Conservation (phyloP, 2,797 vertebrate genomes). For the Sebastes flavidus region DNA sequence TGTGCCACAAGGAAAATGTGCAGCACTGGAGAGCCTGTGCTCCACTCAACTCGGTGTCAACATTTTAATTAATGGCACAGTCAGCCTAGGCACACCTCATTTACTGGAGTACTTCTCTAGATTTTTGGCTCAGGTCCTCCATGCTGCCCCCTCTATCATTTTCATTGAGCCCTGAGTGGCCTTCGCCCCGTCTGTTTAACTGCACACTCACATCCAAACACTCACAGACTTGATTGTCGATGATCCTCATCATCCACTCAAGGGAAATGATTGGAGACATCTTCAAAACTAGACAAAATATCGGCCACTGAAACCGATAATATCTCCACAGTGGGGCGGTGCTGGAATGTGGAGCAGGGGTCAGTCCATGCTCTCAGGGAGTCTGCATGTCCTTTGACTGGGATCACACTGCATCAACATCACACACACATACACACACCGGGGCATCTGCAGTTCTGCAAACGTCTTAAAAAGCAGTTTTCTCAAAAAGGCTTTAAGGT, state of each 20-base stretch:
- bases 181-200: constrained; percentile 35
- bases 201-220: constrained; percentile 30
- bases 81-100: constrained; percentile 63
- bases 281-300: constrained; percentile 57
- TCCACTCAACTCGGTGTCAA: constrained; percentile 58
- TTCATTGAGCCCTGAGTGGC: constrained; percentile 48
- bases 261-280: constrained; percentile 60
- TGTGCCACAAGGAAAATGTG: constrained; percentile 62
- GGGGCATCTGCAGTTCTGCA: not conserved
- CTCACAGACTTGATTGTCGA: constrained; percentile 43
- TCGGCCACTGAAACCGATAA: constrained; percentile 45
- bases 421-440: constrained; percentile 26
- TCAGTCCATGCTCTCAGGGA: constrained; percentile 49
- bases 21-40: constrained; percentile 36
- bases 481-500: not conserved
- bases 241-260: constrained; percentile 53
- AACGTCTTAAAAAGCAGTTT: not conserved
- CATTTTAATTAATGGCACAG: constrained; percentile 72
- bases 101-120: constrained; percentile 66
- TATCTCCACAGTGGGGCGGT: constrained; percentile 29
- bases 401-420: constrained; percentile 55
- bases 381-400: constrained; percentile 48
- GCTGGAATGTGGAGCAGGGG: constrained; percentile 55
- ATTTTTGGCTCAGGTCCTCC: constrained; percentile 55
- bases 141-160: constrained; percentile 50